Evolutionary conservation across 2,888 invertebrate genomes (phyloP).

Genomic region (Drosophila multiciliata): DNA sequence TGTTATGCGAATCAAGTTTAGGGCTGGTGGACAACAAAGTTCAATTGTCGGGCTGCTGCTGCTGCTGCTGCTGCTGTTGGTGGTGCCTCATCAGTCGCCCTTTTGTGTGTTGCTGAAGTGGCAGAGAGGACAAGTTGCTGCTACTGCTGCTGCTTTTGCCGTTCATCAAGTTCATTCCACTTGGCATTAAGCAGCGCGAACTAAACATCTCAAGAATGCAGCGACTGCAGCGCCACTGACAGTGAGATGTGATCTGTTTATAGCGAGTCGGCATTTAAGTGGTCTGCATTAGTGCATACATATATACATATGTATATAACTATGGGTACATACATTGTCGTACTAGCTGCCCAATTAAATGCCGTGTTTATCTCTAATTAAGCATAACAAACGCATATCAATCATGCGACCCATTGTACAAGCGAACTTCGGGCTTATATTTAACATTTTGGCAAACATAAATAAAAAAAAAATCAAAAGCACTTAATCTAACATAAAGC

Average conservation of each 20-base stretch:
- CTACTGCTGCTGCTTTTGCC: constrained; percentile 34
- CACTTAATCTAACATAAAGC: constrained; percentile 32
- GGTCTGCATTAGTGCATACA: constrained; percentile 19
- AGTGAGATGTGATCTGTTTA: constrained; percentile 71
- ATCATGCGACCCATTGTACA: constrained; percentile 31
- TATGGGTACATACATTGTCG: background rate
- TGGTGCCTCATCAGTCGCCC: constrained; percentile 51
- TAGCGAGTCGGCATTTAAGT: constrained; percentile 72
- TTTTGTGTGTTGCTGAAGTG: constrained; percentile 64
- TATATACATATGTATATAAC: background rate
- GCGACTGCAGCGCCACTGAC: constrained; percentile 67
- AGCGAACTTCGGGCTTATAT: constrained; percentile 9
- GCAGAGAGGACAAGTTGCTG: constrained; percentile 43
- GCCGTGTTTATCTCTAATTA: constrained; percentile 32
- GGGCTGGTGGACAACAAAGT: constrained; percentile 40
- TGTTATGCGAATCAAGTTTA: constrained; percentile 17
- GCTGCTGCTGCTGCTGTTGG: constrained; percentile 8
- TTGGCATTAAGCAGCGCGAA: constrained; percentile 71
- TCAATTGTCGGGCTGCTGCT: constrained; percentile 59
- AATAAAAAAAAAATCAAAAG: constrained; percentile 2
- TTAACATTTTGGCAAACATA: constrained; percentile 5
- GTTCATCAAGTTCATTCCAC: constrained; percentile 77
- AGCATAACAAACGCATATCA: constrained; percentile 40
- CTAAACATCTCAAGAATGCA: constrained; percentile 70
- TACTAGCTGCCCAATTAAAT: constrained; percentile 29